phyloP scores from a whole-genome alignment of 2,888 invertebrate genomes.

The Pristionchus exspectatus region DNA sequence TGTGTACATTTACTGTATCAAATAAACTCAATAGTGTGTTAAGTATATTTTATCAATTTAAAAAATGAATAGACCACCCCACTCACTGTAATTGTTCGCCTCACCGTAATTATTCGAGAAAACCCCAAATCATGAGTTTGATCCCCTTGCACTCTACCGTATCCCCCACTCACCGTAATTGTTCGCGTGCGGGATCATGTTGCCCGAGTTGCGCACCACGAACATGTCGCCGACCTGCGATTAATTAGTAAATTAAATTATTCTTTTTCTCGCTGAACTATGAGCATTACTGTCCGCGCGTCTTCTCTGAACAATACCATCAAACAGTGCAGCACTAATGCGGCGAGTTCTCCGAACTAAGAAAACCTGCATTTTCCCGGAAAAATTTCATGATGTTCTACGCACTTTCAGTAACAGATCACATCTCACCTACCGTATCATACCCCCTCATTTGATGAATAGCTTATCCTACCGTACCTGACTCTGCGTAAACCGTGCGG shows the following conservation, averaged over 20 bases:
- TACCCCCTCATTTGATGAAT: not conserved
- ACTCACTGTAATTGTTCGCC: not conserved
- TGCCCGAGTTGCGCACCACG: conserved; percentile 96
- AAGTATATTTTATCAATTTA: too few species aligned
- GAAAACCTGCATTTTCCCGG: too few species aligned
- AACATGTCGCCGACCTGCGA: conserved; percentile 97
- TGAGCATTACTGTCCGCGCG: too few species aligned
- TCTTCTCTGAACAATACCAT: too few species aligned
- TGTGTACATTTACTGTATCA: not conserved
- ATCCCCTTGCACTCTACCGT: not conserved
- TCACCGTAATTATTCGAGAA: too few species aligned
- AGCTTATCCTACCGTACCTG: not conserved
- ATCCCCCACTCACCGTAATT: conserved; percentile 83
- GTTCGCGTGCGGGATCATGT: conserved; percentile 93
- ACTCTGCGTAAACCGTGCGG: conserved; percentile 92
- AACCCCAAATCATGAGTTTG: too few species aligned
- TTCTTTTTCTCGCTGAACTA: too few species aligned
- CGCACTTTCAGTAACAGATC: too few species aligned
- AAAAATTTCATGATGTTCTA: too few species aligned
- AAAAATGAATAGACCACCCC: not conserved
- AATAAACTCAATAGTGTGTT: too few species aligned
- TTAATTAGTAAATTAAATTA: not conserved
- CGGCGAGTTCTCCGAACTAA: too few species aligned
- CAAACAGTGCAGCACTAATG: too few species aligned
- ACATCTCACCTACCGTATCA: not conserved